These are phyloP conservation scores for Acanthurus lineatus DNA, from an alignment of 2,797 vertebrate genomes.

Conservation along the genomic window DNA sequence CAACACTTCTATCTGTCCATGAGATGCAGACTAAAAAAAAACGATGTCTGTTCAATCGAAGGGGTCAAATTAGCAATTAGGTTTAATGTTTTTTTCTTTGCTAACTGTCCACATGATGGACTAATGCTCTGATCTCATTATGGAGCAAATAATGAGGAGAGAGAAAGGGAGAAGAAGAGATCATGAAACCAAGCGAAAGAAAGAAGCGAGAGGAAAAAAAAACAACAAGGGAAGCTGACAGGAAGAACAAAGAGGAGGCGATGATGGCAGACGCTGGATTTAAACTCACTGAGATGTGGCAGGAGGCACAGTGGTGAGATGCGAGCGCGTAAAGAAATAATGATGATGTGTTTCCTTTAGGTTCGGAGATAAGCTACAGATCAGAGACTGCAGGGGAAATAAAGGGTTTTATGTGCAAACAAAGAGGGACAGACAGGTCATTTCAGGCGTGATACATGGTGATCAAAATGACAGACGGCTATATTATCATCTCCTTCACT, in stretches of 20 bases:
- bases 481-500: conserved; percentile 12
- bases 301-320: background rate
- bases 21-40: conserved; percentile 10
- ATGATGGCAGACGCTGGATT: conserved; percentile 9
- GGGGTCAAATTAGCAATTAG: conserved; percentile 16
- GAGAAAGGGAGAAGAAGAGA: background rate
- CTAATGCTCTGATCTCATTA: conserved; percentile 36
- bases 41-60: conserved; percentile 14
- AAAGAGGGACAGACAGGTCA: background rate
- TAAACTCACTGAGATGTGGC: conserved; percentile 1
- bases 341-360: conserved; percentile 10
- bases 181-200: background rate
- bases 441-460: background rate
- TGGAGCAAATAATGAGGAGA: conserved; percentile 42
- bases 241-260: background rate
- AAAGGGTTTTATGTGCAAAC: background rate
- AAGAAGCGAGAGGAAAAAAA: background rate
- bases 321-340: conserved; percentile 1
- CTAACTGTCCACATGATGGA: conserved; percentile 27
- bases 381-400: conserved; percentile 7
- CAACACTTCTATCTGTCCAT: conserved; percentile 29
- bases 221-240: background rate
- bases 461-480: conserved; percentile 4
- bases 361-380: conserved; percentile 18
- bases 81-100: background rate